A percentile compares a stretch with the other conserved stretches of the same genome.
Conservation (phyloP, 2,113 vertebrate species). For the Zosterops borbonicus region DNA sequence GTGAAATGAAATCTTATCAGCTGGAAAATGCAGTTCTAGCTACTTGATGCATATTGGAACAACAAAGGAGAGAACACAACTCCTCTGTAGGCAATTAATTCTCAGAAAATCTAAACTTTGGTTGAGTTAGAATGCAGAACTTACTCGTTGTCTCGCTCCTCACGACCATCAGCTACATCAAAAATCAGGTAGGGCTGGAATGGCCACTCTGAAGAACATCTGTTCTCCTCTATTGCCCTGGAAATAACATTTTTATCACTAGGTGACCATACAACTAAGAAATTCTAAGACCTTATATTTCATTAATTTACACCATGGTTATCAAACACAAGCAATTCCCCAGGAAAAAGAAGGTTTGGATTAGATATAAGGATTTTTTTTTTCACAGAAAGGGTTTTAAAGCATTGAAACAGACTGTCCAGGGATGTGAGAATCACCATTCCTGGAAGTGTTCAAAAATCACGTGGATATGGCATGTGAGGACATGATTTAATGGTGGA, state of each 20-base stretch:
- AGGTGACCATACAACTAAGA: background rate
- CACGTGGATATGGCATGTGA: background rate
- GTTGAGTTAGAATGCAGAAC: background rate
- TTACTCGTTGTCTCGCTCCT: conserved; percentile 80
- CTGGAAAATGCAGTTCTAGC: background rate
- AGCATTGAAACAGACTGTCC: background rate
- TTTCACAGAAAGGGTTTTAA: background rate
- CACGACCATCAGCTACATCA: conserved; percentile 81
- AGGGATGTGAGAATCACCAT: background rate
- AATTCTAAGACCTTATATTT: background rate
- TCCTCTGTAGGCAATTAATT: background rate
- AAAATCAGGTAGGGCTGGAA: conserved; percentile 86
- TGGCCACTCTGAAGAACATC: conserved; percentile 79
- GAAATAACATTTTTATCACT: conserved; percentile 5
- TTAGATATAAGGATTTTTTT: background rate
- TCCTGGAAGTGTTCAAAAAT: background rate
- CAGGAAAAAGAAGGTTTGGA: background rate
- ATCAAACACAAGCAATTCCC: background rate
- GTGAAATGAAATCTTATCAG: background rate
- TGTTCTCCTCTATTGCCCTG: conserved; percentile 72
- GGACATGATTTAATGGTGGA: background rate
- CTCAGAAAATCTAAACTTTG: background rate
- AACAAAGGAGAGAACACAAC: background rate
- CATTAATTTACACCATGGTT: background rate
- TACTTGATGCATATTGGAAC: background rate